Percentiles rank a stretch among this genome's conserved stretches.
Evolutionary conservation across 2,888 invertebrate genomes (phyloP).

Genomic region (Xanthorhoe spadicearia): DNA sequence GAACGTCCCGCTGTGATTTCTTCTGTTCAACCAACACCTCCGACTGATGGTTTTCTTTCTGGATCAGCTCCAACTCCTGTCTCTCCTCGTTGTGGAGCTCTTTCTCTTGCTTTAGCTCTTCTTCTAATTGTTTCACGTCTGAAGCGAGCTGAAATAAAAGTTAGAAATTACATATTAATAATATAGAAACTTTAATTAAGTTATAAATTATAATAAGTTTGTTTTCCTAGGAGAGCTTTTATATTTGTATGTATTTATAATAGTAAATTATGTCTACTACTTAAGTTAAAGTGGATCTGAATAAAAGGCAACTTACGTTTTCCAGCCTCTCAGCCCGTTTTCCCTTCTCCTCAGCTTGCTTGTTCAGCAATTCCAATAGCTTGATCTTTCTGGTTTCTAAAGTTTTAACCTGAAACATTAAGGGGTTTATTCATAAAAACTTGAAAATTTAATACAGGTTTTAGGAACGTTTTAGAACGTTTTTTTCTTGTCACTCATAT

Average conservation of each 20-base stretch:
- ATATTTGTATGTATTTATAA: no score
- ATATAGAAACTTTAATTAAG: no score
- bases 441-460: no score
- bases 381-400: slow-evolving; percentile 66
- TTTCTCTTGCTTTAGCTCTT: slow-evolving; percentile 68
- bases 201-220: not conserved
- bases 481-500: no score
- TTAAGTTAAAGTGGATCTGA: no score
- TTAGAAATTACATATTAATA: no score
- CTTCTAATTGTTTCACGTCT: slow-evolving; percentile 64
- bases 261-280: no score
- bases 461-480: no score
- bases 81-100: slow-evolving; percentile 59
- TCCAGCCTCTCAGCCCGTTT: slow-evolving; percentile 65
- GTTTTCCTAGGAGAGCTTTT: no score
- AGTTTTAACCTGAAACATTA: slow-evolving; percentile 61
- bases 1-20: slow-evolving; percentile 60
- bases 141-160: slow-evolving; percentile 60
- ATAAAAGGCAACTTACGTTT: slow-evolving; percentile 48
- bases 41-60: slow-evolving; percentile 60
- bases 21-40: slow-evolving; percentile 68
- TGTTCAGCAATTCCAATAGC: slow-evolving; percentile 66
- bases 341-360: slow-evolving; percentile 70
- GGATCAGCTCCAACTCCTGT: slow-evolving; percentile 57
- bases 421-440: no score